Evolutionary conservation across 2,888 invertebrate genomes (phyloP), one percentile per base, ranked within the genome.

Genomic region (Malachius bipustulatus): DNA sequence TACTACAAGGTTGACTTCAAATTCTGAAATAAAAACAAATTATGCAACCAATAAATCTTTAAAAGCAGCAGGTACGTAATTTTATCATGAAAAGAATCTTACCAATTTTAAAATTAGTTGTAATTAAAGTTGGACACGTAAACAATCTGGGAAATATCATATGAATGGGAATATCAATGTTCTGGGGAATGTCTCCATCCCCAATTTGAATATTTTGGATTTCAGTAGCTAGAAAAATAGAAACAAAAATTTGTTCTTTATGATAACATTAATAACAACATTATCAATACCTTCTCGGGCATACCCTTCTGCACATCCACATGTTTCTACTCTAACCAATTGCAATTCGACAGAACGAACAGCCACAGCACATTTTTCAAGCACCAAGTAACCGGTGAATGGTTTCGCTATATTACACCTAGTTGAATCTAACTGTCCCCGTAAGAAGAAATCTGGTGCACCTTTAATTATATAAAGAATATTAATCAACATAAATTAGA

Each of bases 121-220:
- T 89, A 41, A 79, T 71, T 40, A 93, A 70, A 28, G 93, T 89
- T 26, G 94, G 91, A 59, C 94, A 94, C 2, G 94, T 89, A 65
- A 96, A 97, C 32, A 96, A 70, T 32, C 96, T 68, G 34, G 96
- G 96, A 62, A 96, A 83, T 55, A 94, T 78, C 93, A 96, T 93
- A 65, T 87, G 77, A 55, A 96, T 84, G 16, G 94, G 93, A 53
- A 97, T 75, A 45, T 79, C 73, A 30, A 91, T 66, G 43, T 79
- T 78, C 39, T 82, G 75, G 34, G 77, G 71, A 34, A 90, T 78
- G 65, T 94, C 89, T 16, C 96, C 96, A 55, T 88, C 90, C 1
- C 88, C 91, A 42, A 96, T 82, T 71, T 97, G 96, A 57, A 97
- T 91, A 59, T 93, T 96, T 69, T 96, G 96, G 48, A 97, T 89